phyloP scores from a whole-genome alignment of 2,888 invertebrate species.

The Palloptera scutellata region DNA sequence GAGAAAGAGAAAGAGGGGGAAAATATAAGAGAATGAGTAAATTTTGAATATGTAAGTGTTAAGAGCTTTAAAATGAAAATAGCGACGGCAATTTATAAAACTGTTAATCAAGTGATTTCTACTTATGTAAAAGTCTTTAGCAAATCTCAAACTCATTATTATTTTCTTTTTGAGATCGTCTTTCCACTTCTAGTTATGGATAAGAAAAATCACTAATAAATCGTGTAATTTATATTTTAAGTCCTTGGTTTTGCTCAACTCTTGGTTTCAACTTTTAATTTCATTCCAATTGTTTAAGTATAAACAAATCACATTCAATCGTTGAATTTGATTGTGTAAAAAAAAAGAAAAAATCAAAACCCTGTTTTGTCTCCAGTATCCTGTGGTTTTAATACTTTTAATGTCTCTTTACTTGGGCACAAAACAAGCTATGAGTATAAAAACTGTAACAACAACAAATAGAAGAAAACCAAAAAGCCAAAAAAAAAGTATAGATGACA shows the following conservation, averaged over 20 bases:
- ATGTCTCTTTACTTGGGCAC: constrained; percentile 35
- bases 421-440: constrained; percentile 6
- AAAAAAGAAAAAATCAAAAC: not conserved
- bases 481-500: constrained; percentile 48
- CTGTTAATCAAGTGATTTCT: too few species aligned
- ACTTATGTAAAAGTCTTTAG: too few species aligned
- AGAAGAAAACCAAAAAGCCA: not conserved
- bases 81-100: too few species aligned
- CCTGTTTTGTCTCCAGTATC: constrained; percentile 37
- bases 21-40: not conserved
- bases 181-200: too few species aligned
- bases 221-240: not conserved
- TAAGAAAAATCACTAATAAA: not conserved
- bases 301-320: too few species aligned
- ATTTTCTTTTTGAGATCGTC: too few species aligned
- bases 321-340: not conserved
- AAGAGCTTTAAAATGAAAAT: too few species aligned
- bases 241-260: constrained; percentile 5
- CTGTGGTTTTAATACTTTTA: constrained; percentile 54
- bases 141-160: too few species aligned
- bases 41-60: constrained; percentile 21
- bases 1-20: not conserved
- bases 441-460: constrained; percentile 16
- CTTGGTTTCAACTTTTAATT: constrained; percentile 10
- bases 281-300: not conserved